Base-by-base conservation (phyloP, 2,888 invertebrate species). In the Dichetophora obliterata region DNA sequence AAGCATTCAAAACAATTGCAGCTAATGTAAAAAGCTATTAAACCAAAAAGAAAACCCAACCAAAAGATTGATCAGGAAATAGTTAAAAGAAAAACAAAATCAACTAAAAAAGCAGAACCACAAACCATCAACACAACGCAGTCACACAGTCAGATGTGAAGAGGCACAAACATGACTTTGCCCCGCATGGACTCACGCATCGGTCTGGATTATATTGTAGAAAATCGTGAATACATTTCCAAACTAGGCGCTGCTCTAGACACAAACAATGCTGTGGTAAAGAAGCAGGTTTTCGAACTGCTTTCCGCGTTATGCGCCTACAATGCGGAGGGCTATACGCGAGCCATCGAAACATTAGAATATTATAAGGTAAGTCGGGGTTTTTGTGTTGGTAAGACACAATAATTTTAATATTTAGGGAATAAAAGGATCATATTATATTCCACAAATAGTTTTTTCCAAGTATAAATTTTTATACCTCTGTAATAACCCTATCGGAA, bases 261-360 rank as follows among this genome's bases (percentile, higher is more conserved):
- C 88, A 96, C 97, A 59, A 94, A 93, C 83, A 97, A 96, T 87
- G 93, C 94, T 74, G 94, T 95, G 81, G 96, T 98, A 84, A 98
- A 98, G 92, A 98, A 98, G 90, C 98, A 98, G 92, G 97, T 98
- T 87, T 95, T 98, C 90, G 98, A 98, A 91, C 91, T 98, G 79
- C 92, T 98, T 82, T 97, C 97, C 74, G 98, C 98, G 43, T 91
- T 98, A 78, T 98, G 98, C 89, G 96, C 97, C 76, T 97, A 98
- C 92, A 98, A 95, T 87, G 92, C 93, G 78, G 97, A 97, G 81
- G 97, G 97, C 71, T 95, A 96, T 87, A 92, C 94, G 80, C 91
- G 96, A 82, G 95, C 95, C 75, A 92, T 96, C 84, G 96, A 97
- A 89, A 96, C 97, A 50, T 92, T 98, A 84, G 96, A 98, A 87